Evolutionary conservation across 2,888 invertebrate genomes (phyloP).

Genomic region (Cerceris ruficornis): DNA sequence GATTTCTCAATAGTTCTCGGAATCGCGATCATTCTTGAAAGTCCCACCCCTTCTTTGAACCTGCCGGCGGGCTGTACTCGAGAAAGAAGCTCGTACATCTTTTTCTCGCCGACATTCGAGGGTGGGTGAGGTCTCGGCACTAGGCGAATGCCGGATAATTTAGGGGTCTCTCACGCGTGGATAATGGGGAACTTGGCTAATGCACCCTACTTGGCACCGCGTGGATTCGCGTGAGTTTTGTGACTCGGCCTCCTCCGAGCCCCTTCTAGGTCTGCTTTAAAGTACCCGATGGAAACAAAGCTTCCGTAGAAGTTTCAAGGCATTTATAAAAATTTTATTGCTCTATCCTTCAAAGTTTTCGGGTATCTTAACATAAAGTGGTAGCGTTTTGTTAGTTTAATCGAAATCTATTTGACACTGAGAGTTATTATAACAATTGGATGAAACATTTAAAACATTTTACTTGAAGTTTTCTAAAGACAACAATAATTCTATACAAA

Average conservation of each 20-base stretch:
- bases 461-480: too few species aligned
- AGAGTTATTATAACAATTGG: too few species aligned
- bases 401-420: too few species aligned
- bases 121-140: conserved; percentile 63
- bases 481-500: too few species aligned
- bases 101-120: conserved; percentile 77
- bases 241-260: conserved; percentile 45
- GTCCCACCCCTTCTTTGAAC: conserved; percentile 45
- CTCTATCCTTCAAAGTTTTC: too few species aligned
- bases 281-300: conserved; percentile 19
- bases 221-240: conserved; percentile 73
- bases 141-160: conserved; percentile 78
- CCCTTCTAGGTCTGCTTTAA: conserved; percentile 22
- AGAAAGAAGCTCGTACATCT: conserved; percentile 76
- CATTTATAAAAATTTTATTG: too few species aligned
- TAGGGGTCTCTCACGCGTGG: conserved; percentile 80
- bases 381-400: too few species aligned
- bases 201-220: conserved; percentile 79
- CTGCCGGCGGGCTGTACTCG: conserved; percentile 55
- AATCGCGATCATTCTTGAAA: conserved; percentile 57
- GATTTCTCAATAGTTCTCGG: conserved; percentile 32
- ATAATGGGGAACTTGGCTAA: conserved; percentile 80
- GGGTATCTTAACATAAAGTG: too few species aligned
- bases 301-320: conserved; percentile 2
- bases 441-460: too few species aligned